These are phyloP conservation scores for Crossaster papposus DNA, from an alignment of 53 echinoderm and acorn worm species.

Conservation along the genomic window DNA sequence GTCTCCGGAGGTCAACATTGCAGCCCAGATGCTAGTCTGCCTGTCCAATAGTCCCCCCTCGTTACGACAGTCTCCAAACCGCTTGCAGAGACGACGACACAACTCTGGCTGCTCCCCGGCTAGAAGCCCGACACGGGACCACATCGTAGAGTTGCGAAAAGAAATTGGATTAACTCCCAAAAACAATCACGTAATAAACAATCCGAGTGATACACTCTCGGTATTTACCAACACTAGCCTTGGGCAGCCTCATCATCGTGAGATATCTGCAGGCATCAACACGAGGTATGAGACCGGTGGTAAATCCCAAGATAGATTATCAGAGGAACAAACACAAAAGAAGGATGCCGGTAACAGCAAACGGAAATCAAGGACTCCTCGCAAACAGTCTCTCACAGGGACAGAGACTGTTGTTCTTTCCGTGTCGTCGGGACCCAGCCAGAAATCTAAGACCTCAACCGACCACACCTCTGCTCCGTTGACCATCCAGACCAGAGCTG, in stretches of 20 bases:
- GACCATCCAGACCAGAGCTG: constrained; percentile 19
- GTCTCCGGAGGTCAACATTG: constrained; percentile 48
- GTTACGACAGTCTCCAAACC: constrained; percentile 14
- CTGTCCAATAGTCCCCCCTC: constrained; percentile 51
- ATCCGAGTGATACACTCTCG: not conserved
- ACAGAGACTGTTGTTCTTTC: constrained; percentile 48
- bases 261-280: not conserved
- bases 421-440: constrained; percentile 1
- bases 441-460: constrained; percentile 15
- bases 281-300: not conserved
- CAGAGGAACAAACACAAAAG: constrained; percentile 4
- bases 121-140: constrained; percentile 17
- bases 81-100: constrained; percentile 21
- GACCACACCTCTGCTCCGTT: not conserved
- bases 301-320: not conserved
- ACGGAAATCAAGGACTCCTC: constrained; percentile 46
- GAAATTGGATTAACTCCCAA: constrained; percentile 39
- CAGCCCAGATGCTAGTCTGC: constrained; percentile 50
- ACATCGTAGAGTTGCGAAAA: constrained; percentile 25
- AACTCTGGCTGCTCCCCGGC: constrained; percentile 18
- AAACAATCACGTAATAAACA: not conserved
- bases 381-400: constrained; percentile 5
- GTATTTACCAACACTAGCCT: not conserved
- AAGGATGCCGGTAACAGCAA: constrained; percentile 13
- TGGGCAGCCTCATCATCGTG: not conserved